A percentile compares a stretch with the other conserved stretches of the same genome.
These are phyloP conservation scores for Rhinolophus sinicus DNA, from an alignment of 2,113 vertebrate species.

Conservation along the genomic window DNA sequence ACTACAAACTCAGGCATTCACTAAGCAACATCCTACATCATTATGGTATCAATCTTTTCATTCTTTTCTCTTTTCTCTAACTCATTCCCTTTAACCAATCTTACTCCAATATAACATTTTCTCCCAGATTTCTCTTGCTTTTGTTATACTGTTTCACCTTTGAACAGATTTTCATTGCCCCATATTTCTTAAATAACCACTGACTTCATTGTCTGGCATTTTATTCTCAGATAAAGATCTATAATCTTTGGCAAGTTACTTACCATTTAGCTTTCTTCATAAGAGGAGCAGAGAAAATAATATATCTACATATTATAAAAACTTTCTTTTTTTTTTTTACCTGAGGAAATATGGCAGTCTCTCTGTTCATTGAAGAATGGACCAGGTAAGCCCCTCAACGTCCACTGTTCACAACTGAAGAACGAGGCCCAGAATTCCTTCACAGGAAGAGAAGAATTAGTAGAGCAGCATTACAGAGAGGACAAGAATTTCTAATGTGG, in stretches of 20 bases:
- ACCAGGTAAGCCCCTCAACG: background rate
- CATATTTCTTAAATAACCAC: background rate
- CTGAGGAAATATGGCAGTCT: background rate
- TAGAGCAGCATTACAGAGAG: background rate
- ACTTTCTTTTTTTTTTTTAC: background rate
- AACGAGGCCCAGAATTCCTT: background rate
- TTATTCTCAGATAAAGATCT: background rate
- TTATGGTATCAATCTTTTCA: background rate
- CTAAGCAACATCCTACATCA: no score
- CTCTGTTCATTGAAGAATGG: background rate
- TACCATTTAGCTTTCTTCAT: background rate
- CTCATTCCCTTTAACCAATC: background rate
- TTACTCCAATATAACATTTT: background rate
- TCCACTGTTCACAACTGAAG: background rate
- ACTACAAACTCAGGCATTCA: no score
- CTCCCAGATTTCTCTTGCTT: background rate
- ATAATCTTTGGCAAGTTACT: background rate
- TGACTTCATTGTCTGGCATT: background rate
- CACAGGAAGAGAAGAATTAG: background rate
- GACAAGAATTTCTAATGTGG: background rate
- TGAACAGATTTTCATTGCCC: background rate
- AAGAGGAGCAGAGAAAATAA: background rate
- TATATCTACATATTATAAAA: background rate
- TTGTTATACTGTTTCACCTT: background rate
- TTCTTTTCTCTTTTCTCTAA: background rate